Evolutionary conservation across 2,888 invertebrate species (phyloP).

Genomic region (Augiades crinisus): DNA sequence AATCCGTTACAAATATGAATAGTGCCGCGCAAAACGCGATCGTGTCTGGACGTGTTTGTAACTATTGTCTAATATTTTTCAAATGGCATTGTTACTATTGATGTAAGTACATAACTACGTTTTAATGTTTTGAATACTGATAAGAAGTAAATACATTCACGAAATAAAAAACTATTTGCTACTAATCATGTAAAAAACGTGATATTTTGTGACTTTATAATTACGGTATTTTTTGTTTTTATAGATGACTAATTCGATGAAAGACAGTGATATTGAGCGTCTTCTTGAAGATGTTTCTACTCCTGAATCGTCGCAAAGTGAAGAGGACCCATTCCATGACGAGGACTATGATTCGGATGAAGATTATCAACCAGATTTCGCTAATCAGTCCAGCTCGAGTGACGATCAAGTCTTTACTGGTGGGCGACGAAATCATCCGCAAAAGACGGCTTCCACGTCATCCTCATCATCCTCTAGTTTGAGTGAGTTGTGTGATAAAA

Average conservation of each 20-base stretch:
- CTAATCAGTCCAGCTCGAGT: conserved; percentile 4
- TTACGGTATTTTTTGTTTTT: neutral
- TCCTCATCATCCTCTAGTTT: neutral
- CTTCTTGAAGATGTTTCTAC: neutral
- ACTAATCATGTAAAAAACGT: neutral
- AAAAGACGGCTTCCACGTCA: neutral
- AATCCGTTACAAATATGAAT: neutral
- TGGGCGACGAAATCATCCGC: neutral
- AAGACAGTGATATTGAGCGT: neutral
- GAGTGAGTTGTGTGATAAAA: neutral
- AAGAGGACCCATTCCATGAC: neutral
- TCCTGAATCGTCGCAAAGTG: neutral
- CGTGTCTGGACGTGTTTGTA: neutral
- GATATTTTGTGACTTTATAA: neutral
- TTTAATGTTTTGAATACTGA: neutral
- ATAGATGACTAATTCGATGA: neutral
- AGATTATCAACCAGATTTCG: conserved; percentile 1
- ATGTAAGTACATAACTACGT: neutral
- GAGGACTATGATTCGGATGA: neutral
- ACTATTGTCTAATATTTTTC: neutral
- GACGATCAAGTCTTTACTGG: neutral
- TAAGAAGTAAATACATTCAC: neutral
- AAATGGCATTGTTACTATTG: neutral
- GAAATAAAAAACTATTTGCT: neutral
- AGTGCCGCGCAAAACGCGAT: neutral